A percentile compares a stretch with the other conserved stretches of the same genome.
Evolutionary conservation across 1,140 invertebrate species (phyloP).

Genomic region (Caenorhabditis inopinata): DNA sequence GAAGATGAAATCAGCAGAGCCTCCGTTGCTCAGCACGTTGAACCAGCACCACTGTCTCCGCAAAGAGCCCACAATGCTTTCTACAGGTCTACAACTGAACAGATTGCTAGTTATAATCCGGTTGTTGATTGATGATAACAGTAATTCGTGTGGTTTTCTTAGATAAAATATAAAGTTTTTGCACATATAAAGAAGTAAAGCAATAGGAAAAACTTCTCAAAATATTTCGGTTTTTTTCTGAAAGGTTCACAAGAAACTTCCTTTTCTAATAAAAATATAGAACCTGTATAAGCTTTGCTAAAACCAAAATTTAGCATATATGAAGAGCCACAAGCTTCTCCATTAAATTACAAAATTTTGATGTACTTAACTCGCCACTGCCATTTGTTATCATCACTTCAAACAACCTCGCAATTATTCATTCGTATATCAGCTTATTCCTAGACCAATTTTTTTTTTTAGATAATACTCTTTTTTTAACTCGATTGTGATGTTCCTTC

Average conservation of each 20-base stretch:
- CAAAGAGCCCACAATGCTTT: constrained; percentile 62
- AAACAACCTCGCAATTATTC: not conserved
- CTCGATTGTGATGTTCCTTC: not conserved
- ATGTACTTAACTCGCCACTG: too few relatives aligned
- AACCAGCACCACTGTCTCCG: constrained; percentile 45
- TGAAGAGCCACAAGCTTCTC: too few relatives aligned
- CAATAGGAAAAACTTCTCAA: not conserved
- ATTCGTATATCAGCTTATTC: not conserved
- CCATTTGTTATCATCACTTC: not conserved
- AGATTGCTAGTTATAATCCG: constrained; percentile 63
- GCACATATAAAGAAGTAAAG: not conserved
- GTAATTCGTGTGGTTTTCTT: not conserved
- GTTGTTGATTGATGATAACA: constrained; percentile 51
- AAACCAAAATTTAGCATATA: too few relatives aligned
- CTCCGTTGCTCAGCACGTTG: constrained; percentile 39
- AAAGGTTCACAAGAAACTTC: too few relatives aligned
- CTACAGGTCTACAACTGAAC: constrained; percentile 61
- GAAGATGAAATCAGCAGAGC: constrained; percentile 56
- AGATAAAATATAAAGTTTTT: too few relatives aligned
- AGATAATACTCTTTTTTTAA: too few relatives aligned
- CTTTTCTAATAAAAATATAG: too few relatives aligned
- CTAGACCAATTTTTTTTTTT: too few relatives aligned
- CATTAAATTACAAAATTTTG: too few relatives aligned
- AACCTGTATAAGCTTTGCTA: too few relatives aligned
- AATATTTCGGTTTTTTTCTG: too few relatives aligned